Percentiles rank a stretch among this genome's conserved stretches.
Conservation (phyloP, 2,797 vertebrate species). For the Menidia menidia region DNA sequence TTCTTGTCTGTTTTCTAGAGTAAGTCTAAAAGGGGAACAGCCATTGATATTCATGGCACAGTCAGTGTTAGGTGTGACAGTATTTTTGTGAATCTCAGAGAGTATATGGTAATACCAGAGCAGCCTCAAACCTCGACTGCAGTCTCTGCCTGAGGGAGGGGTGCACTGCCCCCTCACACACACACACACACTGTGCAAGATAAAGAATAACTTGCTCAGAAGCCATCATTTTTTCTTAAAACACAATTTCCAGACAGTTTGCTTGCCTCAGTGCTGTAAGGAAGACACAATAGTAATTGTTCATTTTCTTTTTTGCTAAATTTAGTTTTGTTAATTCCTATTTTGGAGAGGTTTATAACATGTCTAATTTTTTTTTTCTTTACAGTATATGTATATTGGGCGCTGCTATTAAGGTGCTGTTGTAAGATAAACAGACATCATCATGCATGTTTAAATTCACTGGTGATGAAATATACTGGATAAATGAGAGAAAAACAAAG, state of each 20-base stretch:
- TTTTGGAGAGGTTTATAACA: slow-evolving; percentile 68
- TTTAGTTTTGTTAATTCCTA: slow-evolving; percentile 63
- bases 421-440: slow-evolving; percentile 69
- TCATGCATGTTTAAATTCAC: slow-evolving; percentile 58
- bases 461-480: slow-evolving; percentile 64
- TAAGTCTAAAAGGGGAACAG: slow-evolving; percentile 72
- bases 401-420: slow-evolving; percentile 45
- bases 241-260: slow-evolving; percentile 70
- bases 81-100: slow-evolving; percentile 73
- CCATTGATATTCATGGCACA: slow-evolving; percentile 81
- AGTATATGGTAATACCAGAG: slow-evolving; percentile 74
- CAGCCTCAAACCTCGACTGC: slow-evolving; percentile 70
- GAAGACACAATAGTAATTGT: slow-evolving; percentile 61
- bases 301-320: slow-evolving; percentile 58
- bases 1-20: slow-evolving; percentile 76
- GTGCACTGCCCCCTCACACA: slow-evolving; percentile 4
- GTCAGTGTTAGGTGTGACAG: slow-evolving; percentile 75
- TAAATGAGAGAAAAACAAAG: slow-evolving; percentile 80
- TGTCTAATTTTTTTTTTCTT: slow-evolving; percentile 58
- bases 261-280: slow-evolving; percentile 67
- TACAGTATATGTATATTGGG: slow-evolving; percentile 38
- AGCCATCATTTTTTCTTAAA: slow-evolving; percentile 74
- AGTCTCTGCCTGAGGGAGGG: slow-evolving; percentile 63
- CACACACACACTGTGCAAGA: slow-evolving; percentile 45
- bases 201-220: slow-evolving; percentile 69